Conservation (phyloP, 1,140 invertebrate species). For the Panonychus citri region DNA sequence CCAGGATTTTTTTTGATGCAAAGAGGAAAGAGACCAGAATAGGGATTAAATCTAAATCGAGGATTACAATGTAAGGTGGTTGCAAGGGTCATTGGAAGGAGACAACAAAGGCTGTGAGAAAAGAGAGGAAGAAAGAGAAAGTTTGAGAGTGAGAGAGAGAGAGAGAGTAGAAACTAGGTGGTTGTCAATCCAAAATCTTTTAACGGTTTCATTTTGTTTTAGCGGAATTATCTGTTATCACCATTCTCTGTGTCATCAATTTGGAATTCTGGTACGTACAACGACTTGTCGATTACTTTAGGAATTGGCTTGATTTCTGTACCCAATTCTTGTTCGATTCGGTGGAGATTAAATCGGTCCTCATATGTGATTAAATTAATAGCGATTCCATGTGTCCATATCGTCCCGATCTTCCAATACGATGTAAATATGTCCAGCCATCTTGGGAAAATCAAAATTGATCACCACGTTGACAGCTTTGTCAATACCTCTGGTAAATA, state of each 20-base stretch:
- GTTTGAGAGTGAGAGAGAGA: too few species aligned
- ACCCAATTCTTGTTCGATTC: constrained; percentile 92
- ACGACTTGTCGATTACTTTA: constrained; percentile 85
- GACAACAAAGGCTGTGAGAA: too few species aligned
- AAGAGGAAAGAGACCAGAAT: too few species aligned
- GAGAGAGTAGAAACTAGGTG: too few species aligned
- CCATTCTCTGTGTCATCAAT: constrained; percentile 24
- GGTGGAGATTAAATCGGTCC: constrained; percentile 85
- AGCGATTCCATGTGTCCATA: constrained; percentile 95
- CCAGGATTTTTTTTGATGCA: too few species aligned
- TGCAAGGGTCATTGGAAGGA: too few species aligned
- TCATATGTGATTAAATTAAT: constrained; percentile 99
- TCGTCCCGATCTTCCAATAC: constrained; percentile 92
- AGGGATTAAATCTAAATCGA: too few species aligned
- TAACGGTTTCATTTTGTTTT: not conserved
- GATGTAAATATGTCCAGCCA: constrained; percentile 97
- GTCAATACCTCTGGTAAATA: constrained; percentile 98
- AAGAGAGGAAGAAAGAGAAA: too few species aligned
- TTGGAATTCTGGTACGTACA: constrained; percentile 70
- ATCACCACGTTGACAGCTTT: constrained; percentile 99
- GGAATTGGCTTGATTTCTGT: constrained; percentile 99
- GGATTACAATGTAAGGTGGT: too few species aligned
- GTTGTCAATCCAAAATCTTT: too few species aligned
- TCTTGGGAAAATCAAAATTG: constrained; percentile 99
- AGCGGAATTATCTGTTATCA: not conserved